Evolutionary conservation across 2,113 vertebrate species (phyloP).

Genomic region (Salvelinus fontinalis): DNA sequence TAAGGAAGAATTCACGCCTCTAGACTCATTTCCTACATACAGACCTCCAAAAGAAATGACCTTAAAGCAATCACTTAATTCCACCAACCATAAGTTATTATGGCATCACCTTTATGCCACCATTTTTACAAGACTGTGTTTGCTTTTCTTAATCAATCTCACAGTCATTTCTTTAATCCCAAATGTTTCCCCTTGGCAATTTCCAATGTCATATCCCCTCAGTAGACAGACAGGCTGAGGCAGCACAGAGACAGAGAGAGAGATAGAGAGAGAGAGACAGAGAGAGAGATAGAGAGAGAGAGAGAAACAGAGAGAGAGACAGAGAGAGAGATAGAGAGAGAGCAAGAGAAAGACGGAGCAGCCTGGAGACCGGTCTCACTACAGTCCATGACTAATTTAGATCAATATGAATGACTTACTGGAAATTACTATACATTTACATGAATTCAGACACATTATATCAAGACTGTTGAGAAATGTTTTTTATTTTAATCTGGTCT

Average conservation of each 20-base stretch:
- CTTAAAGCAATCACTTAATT: slow-evolving; percentile 62
- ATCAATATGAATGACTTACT: slow-evolving; percentile 25
- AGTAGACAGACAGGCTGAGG: too few species aligned
- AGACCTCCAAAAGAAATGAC: slow-evolving; percentile 69
- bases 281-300: too few species aligned
- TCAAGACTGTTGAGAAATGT: not conserved
- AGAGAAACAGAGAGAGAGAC: too few species aligned
- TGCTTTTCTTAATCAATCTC: slow-evolving; percentile 66
- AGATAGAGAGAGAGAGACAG: too few species aligned
- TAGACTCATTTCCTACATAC: slow-evolving; percentile 66
- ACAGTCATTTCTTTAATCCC: slow-evolving; percentile 73
- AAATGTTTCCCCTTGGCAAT: slow-evolving; percentile 74
- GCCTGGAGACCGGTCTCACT: too few species aligned
- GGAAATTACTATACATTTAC: slow-evolving; percentile 36
- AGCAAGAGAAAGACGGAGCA: slow-evolving; percentile 18
- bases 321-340: too few species aligned
- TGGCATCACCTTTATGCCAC: slow-evolving; percentile 61
- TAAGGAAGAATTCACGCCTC: slow-evolving; percentile 24
- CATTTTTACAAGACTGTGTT: slow-evolving; percentile 71
- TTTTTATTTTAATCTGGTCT: not conserved
- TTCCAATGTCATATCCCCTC: slow-evolving; percentile 66
- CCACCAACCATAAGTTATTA: slow-evolving; percentile 71
- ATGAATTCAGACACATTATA: not conserved
- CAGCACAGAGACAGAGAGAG: too few species aligned
- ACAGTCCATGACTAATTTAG: not conserved